A percentile compares a stretch with the other conserved stretches of the same genome.
Conservation (phyloP, 1,140 invertebrate genomes). For the Rhopalosiphum maidis region DNA sequence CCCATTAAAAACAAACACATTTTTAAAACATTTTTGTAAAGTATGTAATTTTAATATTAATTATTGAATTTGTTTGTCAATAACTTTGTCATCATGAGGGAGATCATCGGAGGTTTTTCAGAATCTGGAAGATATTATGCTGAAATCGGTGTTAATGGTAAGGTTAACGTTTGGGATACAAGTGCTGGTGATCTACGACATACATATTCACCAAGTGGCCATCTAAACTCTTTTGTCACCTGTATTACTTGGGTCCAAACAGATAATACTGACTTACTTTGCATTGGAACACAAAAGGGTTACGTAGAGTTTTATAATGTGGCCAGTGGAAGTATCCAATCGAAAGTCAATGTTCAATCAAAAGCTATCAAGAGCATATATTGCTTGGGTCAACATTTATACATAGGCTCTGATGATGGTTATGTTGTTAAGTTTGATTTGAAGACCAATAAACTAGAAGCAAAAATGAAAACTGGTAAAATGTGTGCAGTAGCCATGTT, state of each 20-base stretch:
- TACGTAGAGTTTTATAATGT: conserved; percentile 43
- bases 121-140: conserved; percentile 47
- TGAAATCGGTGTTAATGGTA: conserved; percentile 42
- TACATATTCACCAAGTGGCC: conserved; percentile 41
- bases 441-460: conserved; percentile 6
- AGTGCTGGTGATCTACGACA: conserved; percentile 34
- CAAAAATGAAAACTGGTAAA: conserved; percentile 16
- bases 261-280: conserved; percentile 29
- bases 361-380: conserved; percentile 26
- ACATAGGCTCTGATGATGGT: conserved; percentile 23
- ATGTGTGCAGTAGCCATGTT: conserved; percentile 32
- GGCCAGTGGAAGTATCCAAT: conserved; percentile 30
- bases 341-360: conserved; percentile 34
- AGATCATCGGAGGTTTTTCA: conserved; percentile 23
- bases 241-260: conserved; percentile 42
- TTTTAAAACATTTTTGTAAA: neutral
- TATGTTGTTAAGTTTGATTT: conserved; percentile 11
- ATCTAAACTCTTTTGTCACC: conserved; percentile 1
- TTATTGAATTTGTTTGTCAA: neutral
- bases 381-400: conserved; percentile 8
- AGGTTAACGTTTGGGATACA: conserved; percentile 50
- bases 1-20: conserved; percentile 31
- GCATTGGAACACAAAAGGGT: conserved; percentile 46
- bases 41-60: neutral
- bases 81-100: conserved; percentile 17